Base-by-base conservation (phyloP, 2,797 vertebrate species). In the Tinamus major region DNA sequence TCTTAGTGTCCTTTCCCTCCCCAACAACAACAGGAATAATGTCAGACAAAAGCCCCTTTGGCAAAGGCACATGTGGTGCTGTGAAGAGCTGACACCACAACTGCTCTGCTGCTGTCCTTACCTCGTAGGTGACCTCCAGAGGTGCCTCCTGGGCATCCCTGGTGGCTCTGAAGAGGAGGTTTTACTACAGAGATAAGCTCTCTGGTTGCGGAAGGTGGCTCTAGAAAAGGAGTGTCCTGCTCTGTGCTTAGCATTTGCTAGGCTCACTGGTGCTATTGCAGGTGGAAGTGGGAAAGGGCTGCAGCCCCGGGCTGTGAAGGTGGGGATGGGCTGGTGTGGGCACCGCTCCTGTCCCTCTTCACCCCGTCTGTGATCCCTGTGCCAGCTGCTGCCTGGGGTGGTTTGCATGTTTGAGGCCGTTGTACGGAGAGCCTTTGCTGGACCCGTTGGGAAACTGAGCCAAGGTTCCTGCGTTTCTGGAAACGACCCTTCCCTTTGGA, bases 11-110 rank as follows among this genome's bases (percentile, higher is more conserved):
- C 17, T 44, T 83, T 51, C 7, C 13, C 33, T 46, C 41, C 21
- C 70, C 23, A 53, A 20, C 63, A 24, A 4, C 59, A 27, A 3
- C 67, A 35, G 27, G 1, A 10, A 5, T 65, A 23, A 18, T 27
- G 8, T 64, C n/a, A 44, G 31, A 21, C 19, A 7, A 31, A 71
- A 64, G 13, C 9, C 59, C 1, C 0, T 42, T 82, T 8, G 56
- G 48, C 64, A 12, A 31, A 58, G 71, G 37, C n/a, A 27, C 14
- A 13, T 44, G 8, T 0, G 6, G 58, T 71, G n/a, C 48, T 19
- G 14, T n/a, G 23, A 49, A 55, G 46, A 37, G 79, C 13, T 39
- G 44, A 23, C n/a, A 21, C 0, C 0, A 33, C 20, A 15, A 2
- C 14, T 61, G 0, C 19, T 61, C 51, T 82, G 29, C 31, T 48